These are phyloP conservation scores for Eclectus roratus DNA, from an alignment of 2,113 vertebrate genomes.

Conservation along the genomic window DNA sequence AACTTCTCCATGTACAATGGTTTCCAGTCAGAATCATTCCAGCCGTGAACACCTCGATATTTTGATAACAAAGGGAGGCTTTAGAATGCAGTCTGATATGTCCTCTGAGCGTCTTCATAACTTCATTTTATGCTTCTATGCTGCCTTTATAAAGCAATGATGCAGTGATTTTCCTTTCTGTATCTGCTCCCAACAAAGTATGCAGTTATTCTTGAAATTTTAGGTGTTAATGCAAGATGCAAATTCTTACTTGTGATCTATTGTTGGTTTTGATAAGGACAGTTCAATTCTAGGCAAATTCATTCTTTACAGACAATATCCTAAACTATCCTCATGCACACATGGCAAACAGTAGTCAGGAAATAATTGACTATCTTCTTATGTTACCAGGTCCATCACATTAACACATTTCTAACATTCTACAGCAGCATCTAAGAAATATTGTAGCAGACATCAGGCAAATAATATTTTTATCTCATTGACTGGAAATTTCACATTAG, in stretches of 20 bases:
- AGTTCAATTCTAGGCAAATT: background rate
- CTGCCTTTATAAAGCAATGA: background rate
- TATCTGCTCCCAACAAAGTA: background rate
- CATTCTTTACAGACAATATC: background rate
- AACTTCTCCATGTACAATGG: background rate
- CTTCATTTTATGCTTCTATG: background rate
- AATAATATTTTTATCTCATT: background rate
- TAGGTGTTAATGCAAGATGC: background rate
- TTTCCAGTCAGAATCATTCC: background rate
- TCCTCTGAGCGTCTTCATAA: background rate
- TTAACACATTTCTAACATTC: background rate
- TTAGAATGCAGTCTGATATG: background rate
- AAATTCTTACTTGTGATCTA: background rate
- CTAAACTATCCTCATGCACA: background rate
- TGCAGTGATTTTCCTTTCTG: background rate
- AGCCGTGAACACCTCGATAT: background rate
- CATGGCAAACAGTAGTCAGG: background rate
- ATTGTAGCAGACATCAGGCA: background rate
- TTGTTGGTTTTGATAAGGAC: background rate
- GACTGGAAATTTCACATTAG: background rate
- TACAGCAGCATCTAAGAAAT: background rate
- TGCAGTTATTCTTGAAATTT: background rate
- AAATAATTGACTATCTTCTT: background rate
- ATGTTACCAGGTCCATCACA: background rate
- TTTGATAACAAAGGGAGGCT: background rate